Evolutionary conservation across 1,140 invertebrate genomes (phyloP), one percentile per base, ranked within the genome.

Genomic region (Asobara japonica): DNA sequence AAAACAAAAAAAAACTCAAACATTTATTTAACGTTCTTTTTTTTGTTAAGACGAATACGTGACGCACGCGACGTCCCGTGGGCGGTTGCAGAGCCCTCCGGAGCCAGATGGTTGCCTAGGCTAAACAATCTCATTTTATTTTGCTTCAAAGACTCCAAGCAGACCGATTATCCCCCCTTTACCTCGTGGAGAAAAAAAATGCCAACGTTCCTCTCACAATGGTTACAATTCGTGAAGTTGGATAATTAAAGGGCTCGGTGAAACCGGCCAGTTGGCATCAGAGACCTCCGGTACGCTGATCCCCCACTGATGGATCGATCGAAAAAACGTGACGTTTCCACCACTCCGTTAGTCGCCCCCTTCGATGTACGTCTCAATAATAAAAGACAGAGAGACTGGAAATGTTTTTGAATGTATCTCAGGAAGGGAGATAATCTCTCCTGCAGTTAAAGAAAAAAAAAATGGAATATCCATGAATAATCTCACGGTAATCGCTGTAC

Each of bases 81-180:
- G 51, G 51, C 51, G 51, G 51, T 56, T 56, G 51, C 45, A 51
- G n/a, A 25, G 51, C 22, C 36, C 16, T 65, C 56, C 45, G 11
- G 73, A 73, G 79, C 78, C 82, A 83, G 81, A 79, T 82, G 80
- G 77, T 81, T 82, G n/a, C 74, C 78, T 71, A 75, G 71, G 65
- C 76, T n/a, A n/a, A 70, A 81, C 79, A 22, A 16, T 4, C 22
- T 25, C 18, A 10, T 56, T 81, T 79, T 82, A 51, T 56, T 82
- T 77, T 76, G 79, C 77, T 77, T 77, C 71, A 74, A 61, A 48
- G 66, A 56, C 45, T 48, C 16, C 25, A 67, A 38, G 18, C 5
- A 31, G 31, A 71, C 16, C 80, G 79, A 81, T 82, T 82, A 82
- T 78, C 80, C 51, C n/a, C n/a, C 51, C 51, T 75, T 74, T 70